Conservation (phyloP, 2,888 invertebrate species). For the Exephanes ischioxanthus region DNA sequence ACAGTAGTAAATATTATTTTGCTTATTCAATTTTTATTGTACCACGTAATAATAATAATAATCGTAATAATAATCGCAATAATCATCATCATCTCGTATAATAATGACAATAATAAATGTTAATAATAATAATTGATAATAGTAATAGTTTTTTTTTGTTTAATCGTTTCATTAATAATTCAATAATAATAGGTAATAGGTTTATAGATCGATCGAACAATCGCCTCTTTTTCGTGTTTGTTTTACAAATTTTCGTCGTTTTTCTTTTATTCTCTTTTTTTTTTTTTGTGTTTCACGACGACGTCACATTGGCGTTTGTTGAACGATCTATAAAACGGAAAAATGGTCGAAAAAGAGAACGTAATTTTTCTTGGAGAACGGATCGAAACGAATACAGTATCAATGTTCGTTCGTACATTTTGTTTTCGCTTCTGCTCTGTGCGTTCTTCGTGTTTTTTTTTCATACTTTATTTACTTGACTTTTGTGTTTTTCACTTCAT, state of each 20-base stretch:
- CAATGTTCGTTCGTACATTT: slow-evolving; percentile 82
- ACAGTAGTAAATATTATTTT: slow-evolving; percentile 69
- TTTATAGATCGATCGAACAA: slow-evolving; percentile 65
- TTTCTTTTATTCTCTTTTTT: slow-evolving; percentile 11
- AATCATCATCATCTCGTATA: slow-evolving; percentile 70
- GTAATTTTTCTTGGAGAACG: slow-evolving; percentile 70
- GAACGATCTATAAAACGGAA: slow-evolving; percentile 67
- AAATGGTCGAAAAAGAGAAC: slow-evolving; percentile 73
- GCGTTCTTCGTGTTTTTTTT: slow-evolving; percentile 71
- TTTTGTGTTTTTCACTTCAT: slow-evolving; percentile 66
- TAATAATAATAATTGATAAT: slow-evolving; percentile 77
- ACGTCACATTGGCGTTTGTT: slow-evolving; percentile 44
- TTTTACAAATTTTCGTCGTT: slow-evolving; percentile 54
- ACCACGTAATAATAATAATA: slow-evolving; percentile 84
- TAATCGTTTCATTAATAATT: slow-evolving; percentile 70
- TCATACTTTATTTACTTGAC: slow-evolving; percentile 70
- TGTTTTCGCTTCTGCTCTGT: slow-evolving; percentile 73
- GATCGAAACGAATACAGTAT: slow-evolving; percentile 80
- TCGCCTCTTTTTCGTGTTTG: slow-evolving; percentile 45
- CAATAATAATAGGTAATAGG: slow-evolving; percentile 73
- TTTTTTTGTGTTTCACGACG: slow-evolving; percentile 21
- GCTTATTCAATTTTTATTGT: slow-evolving; percentile 84
- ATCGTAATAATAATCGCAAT: slow-evolving; percentile 76
- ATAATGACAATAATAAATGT: slow-evolving; percentile 80
- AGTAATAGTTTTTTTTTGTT: slow-evolving; percentile 74